Base-by-base conservation (phyloP, 2,888 invertebrate species). In the Cinara cedri region DNA sequence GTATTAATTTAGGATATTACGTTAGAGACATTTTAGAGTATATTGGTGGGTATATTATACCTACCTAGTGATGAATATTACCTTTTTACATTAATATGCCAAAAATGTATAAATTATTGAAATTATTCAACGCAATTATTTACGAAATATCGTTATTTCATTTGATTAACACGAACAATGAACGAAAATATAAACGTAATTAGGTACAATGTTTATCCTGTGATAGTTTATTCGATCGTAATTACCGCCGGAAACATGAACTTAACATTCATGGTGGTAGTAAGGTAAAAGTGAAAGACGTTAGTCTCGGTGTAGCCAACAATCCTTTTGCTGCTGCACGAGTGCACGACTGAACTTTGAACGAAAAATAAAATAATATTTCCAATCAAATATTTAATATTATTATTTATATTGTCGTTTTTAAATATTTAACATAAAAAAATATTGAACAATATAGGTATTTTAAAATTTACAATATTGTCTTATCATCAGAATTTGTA, bases 221-320 rank as follows among this genome's bases (percentile, higher is more conserved):
- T 42, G 42, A n/a, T n/a, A 42, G 62, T 63, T 63, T n/a, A n/a
- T 63, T 63, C 42, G 62, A 42, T 34, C 62, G 42, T 19, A 42
- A 63, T 19, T 63, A 63, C n/a, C n/a, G 62, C 3, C 42, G 62
- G 10, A 63, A 63, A 63, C 42, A 63, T 42, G 42, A 63, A 42
- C 16, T 63, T 1, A 63, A 63, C 10, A 42, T 63, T n/a, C 62
- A 63, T 63, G 62, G n/a, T 0, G 42, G 62, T 63, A 19, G 10
- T 63, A 1, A 63, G 16, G 42, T 63, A 16, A 42, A 63, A 63
- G 62, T 63, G n/a, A 63, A 63, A 63, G 62, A 63, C 62, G 42
- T 63, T 63, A 63, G 62, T 63, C 19, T 63, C 42, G 62, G 62
- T 11, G n/a, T 19, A 42, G 62, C 62, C n/a, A 42, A 63, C 42